Conservation (phyloP, 53 echinoderm and acorn worm genomes). For the Actinopyga echinites region DNA sequence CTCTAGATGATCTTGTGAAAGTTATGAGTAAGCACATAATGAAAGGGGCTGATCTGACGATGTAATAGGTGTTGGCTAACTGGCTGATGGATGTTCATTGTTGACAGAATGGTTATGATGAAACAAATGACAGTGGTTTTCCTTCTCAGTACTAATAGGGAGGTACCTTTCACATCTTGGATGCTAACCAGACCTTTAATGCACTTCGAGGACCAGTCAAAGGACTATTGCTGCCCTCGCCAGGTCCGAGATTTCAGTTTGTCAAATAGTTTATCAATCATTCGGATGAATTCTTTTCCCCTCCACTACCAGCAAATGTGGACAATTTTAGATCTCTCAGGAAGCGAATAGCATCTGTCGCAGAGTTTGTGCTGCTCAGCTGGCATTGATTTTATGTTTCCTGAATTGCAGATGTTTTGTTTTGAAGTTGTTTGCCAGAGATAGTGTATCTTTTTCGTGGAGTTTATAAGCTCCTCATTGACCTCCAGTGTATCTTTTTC, state of each 20-base stretch:
- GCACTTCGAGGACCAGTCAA: constrained; percentile 42
- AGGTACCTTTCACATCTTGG: constrained; percentile 15
- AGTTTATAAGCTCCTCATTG: constrained; percentile 42
- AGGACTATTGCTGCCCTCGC: constrained; percentile 39
- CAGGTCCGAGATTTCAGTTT: constrained; percentile 42
- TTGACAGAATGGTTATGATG: constrained; percentile 43
- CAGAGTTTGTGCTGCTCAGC: constrained; percentile 22
- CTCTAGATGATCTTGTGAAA: constrained; percentile 54
- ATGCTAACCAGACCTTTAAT: constrained; percentile 42
- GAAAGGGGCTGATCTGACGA: constrained; percentile 26
- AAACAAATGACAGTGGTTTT: constrained; percentile 47
- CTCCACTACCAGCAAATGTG: constrained; percentile 47
- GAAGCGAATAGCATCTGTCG: constrained; percentile 53
- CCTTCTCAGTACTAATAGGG: not conserved
- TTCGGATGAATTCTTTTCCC: constrained; percentile 47
- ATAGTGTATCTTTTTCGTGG: constrained; percentile 54
- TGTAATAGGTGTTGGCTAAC: constrained; percentile 33
- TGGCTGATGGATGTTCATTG: too few species aligned
- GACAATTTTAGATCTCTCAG: constrained; percentile 24
- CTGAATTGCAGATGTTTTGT: constrained; percentile 49
- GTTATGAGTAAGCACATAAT: constrained; percentile 51
- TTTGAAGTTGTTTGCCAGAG: constrained; percentile 59
- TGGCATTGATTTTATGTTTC: constrained; percentile 47
- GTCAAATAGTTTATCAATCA: constrained; percentile 43
- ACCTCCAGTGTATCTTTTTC: constrained; percentile 10